phyloP scores from a whole-genome alignment of 2,797 vertebrate genomes.

The Aldrovandia affinis region DNA sequence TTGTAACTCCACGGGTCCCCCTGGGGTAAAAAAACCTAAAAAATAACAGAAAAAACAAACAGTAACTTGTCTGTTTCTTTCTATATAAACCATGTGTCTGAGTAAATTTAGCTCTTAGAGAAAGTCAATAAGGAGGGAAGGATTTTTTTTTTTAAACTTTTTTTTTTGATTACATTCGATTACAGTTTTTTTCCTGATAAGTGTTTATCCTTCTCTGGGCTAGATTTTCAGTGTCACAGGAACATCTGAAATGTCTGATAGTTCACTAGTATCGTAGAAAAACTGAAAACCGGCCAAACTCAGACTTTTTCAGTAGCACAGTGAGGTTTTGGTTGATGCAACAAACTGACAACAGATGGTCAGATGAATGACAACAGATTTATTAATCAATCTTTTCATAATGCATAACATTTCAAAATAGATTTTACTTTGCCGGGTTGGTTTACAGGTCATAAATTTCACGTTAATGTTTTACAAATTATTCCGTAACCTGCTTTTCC shows the following conservation, averaged over 20 bases:
- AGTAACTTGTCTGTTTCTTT: slow-evolving; percentile 42
- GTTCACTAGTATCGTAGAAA: background rate
- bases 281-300: background rate
- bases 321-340: background rate
- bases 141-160: slow-evolving; percentile 45
- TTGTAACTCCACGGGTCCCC: slow-evolving; percentile 44
- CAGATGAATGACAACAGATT: background rate
- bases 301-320: background rate
- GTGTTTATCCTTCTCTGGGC: background rate
- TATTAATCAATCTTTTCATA: background rate
- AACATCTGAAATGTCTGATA: slow-evolving; percentile 11
- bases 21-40: slow-evolving; percentile 43
- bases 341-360: background rate
- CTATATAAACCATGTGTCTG: slow-evolving; percentile 39
- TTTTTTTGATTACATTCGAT: background rate
- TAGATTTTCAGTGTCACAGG: background rate
- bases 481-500: too few species aligned
- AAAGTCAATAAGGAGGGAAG: slow-evolving; percentile 58
- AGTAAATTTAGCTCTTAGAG: background rate
- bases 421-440: background rate
- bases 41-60: background rate
- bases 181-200: too few species aligned
- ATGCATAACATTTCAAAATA: background rate
- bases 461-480: too few species aligned
- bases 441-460: too few species aligned